Evolutionary conservation across 2,797 vertebrate genomes (phyloP), one percentile per base, ranked within the genome.

Genomic region (Lophura swinhoii): DNA sequence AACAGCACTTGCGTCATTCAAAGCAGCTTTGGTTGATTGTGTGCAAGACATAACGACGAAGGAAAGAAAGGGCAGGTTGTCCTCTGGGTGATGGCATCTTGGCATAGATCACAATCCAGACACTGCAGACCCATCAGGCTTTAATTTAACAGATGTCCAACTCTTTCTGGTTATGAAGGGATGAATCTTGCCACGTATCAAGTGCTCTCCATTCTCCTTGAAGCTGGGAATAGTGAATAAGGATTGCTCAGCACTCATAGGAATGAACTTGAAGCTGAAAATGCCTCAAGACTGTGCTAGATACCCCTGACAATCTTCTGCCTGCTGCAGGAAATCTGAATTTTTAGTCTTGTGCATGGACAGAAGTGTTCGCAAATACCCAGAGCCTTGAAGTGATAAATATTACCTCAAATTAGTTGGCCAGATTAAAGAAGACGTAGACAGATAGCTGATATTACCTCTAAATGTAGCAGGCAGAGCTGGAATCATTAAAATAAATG

Each of bases 401-500:
- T 96, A 96, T 88, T 91, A 91, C 62, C 64, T 94, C 85, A 95
- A 95, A 95, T 96, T 93, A 92, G 91, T 84, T 67, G 91, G 68
- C n/a, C 75, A 93, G 87, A 96, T 95, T 96, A 94, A 96, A 96
- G 91, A 95, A 77, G 96, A 95, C 3, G 0, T 77, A 92, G 96
- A 96, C n/a, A 91, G 92, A 96, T 93, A 90, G 86, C 60, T 26
- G 41, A 67, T 92, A 95, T 95, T 96, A 95, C 88, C 56, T 85
- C 78, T 71, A 63, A 90, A 83, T 81, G 53, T 59, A 87, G 75
- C 88, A 88, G 79, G 73, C 91, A 90, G 92, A 81, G 56, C 75
- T 93, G 86, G 88, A 79, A 90, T 96, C 90, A 96, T 96, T 96
- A 95, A 96, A 97, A 96, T 85, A 89, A 95, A 96, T 90, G 92